These are phyloP conservation scores for Ormia ochracea DNA, from an alignment of 2,888 invertebrate genomes.

Conservation along the genomic window DNA sequence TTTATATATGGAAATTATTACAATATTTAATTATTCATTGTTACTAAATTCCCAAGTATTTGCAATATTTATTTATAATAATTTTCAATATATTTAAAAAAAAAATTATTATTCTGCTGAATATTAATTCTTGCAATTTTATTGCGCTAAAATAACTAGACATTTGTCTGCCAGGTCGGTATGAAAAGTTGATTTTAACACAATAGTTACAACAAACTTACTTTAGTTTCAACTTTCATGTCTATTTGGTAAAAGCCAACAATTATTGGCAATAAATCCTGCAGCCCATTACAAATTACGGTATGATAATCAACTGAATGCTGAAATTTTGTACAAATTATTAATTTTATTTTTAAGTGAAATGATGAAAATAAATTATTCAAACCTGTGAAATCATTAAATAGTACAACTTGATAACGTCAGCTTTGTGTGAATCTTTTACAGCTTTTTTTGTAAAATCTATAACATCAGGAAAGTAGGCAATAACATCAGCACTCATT, in stretches of 20 bases:
- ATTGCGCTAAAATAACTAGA: no score
- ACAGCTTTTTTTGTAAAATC: constrained; percentile 62
- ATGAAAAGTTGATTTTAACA: no score
- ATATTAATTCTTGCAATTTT: no score
- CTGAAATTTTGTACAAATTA: constrained; percentile 56
- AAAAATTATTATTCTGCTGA: no score
- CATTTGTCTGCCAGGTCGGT: no score
- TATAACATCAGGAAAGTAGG: constrained; percentile 69
- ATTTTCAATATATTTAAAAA: no score
- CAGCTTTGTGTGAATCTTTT: constrained; percentile 66
- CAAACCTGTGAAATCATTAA: constrained; percentile 69
- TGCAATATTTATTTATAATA: no score
- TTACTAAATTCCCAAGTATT: no score
- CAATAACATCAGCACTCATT: constrained; percentile 69
- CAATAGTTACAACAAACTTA: constrained; percentile 26
- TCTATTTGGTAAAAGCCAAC: constrained; percentile 69
- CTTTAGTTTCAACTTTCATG: constrained; percentile 69
- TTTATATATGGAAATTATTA: no score
- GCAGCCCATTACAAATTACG: constrained; percentile 67
- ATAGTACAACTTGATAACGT: constrained; percentile 70
- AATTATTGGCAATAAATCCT: constrained; percentile 69
- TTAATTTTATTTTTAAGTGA: background rate
- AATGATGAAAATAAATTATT: background rate
- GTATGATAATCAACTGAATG: constrained; percentile 71
- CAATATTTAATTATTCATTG: no score